Conservation (phyloP, 2,888 invertebrate species). For the Itoplectis maculator region DNA sequence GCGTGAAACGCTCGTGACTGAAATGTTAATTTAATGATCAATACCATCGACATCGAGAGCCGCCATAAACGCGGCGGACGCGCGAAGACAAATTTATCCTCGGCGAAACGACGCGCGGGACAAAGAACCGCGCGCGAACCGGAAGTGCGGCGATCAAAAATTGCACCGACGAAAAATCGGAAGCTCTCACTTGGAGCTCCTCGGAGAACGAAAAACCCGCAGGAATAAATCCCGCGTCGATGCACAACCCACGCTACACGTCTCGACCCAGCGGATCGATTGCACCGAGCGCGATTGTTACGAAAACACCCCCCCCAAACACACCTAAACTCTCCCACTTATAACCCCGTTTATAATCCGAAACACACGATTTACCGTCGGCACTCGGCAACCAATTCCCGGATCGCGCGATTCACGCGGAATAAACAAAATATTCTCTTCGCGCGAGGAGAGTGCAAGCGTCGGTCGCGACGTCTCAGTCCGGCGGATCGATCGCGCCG, state of each 20-base stretch:
- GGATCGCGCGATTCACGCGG: too few relatives aligned
- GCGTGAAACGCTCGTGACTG: not conserved
- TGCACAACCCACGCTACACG: slow-evolving; percentile 22
- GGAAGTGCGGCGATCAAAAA: not conserved
- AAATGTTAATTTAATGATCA: slow-evolving; percentile 17
- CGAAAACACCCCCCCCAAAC: slow-evolving; percentile 42
- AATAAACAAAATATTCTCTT: not conserved
- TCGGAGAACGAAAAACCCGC: not conserved
- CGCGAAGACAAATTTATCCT: not conserved
- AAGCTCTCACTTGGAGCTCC: not conserved
- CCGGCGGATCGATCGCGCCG: slow-evolving; percentile 58
- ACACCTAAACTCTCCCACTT: slow-evolving; percentile 13
- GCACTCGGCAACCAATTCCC: not conserved
- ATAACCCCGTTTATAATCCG: too few relatives aligned
- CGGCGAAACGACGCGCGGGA: slow-evolving; percentile 7
- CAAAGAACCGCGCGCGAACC: not conserved
- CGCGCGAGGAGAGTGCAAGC: too few relatives aligned
- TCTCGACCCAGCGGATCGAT: slow-evolving; percentile 56
- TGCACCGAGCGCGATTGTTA: slow-evolving; percentile 53
- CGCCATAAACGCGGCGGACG: not conserved
- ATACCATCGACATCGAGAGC: slow-evolving; percentile 32
- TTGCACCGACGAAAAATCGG: not conserved
- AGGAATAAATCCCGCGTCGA: not conserved
- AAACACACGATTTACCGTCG: too few relatives aligned
- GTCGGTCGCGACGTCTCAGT: too few relatives aligned